phyloP scores from a whole-genome alignment of 2,888 invertebrate genomes.

The Dolichomitus sp. region DNA sequence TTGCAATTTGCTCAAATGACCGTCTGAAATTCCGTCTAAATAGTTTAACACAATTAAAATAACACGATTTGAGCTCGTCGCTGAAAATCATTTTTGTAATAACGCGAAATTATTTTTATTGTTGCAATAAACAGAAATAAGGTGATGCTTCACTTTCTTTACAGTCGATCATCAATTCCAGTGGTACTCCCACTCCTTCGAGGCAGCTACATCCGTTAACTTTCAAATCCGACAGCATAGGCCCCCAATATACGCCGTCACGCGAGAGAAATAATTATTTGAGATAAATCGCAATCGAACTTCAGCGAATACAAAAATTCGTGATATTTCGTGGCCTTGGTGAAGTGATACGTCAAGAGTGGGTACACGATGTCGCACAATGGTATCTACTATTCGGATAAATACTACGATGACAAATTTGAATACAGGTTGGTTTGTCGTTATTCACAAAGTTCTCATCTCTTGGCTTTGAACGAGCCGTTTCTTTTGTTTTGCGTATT shows the following conservation, averaged over 20 bases:
- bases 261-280: slow-evolving; percentile 43
- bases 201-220: slow-evolving; percentile 78
- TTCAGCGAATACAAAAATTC: slow-evolving; percentile 17
- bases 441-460: not conserved
- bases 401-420: slow-evolving; percentile 96
- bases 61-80: not conserved
- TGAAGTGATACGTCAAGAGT: slow-evolving; percentile 79
- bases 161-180: slow-evolving; percentile 64
- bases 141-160: not conserved
- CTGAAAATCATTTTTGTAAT: not conserved
- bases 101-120: not conserved
- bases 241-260: slow-evolving; percentile 60
- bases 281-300: slow-evolving; percentile 24
- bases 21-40: not conserved
- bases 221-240: slow-evolving; percentile 77
- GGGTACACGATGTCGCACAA: slow-evolving; percentile 88
- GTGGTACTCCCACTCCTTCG: slow-evolving; percentile 66
- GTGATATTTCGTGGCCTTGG: slow-evolving; percentile 35
- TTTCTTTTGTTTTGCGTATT: slow-evolving; percentile 27
- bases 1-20: slow-evolving; percentile 29
- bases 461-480: not conserved
- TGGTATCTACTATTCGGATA: slow-evolving; percentile 95
- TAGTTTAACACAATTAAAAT: not conserved
- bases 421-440: slow-evolving; percentile 93
- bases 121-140: not conserved